Evolutionary conservation across 2,888 invertebrate species (phyloP).

Genomic region (Meta bourneti): DNA sequence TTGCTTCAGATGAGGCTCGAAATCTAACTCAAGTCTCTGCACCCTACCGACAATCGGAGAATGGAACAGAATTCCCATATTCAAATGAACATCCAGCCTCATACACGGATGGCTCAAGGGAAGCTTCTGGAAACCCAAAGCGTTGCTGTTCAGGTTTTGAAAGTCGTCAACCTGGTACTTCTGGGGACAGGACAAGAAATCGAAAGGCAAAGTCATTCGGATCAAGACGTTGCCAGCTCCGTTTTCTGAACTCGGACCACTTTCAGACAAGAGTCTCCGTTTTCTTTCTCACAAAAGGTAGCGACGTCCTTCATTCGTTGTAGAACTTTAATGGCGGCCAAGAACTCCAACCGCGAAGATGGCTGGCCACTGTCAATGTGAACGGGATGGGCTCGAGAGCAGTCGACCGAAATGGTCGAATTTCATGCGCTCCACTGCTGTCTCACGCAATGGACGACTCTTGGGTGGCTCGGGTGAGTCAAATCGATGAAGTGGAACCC

Average conservation of each 20-base stretch:
- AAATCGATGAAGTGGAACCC: conserved; percentile 45
- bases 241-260: conserved; percentile 12
- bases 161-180: conserved; percentile 44
- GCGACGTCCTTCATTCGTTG: conserved; percentile 31
- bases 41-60: neutral
- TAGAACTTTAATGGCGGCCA: neutral
- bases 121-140: conserved; percentile 21
- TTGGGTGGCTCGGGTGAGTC: conserved; percentile 1
- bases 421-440: conserved; percentile 29
- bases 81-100: conserved; percentile 22
- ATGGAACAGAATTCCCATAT: conserved; percentile 32
- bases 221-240: conserved; percentile 37
- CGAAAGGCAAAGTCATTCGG: conserved; percentile 15
- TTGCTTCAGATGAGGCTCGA: neutral
- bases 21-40: conserved; percentile 23
- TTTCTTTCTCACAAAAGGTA: neutral
- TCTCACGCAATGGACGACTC: conserved; percentile 28
- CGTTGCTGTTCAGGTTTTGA: conserved; percentile 15
- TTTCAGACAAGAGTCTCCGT: conserved; percentile 30
- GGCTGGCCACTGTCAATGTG: conserved; percentile 41
- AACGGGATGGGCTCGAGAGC: conserved; percentile 2
- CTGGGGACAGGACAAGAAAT: conserved; percentile 12
- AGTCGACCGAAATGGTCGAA: conserved; percentile 36
- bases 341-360: conserved; percentile 21
- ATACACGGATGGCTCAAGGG: conserved; percentile 9